Percentiles rank a stretch among this genome's conserved stretches.
Evolutionary conservation across 1,140 invertebrate species (phyloP).

Genomic region (Nymphalis io): DNA sequence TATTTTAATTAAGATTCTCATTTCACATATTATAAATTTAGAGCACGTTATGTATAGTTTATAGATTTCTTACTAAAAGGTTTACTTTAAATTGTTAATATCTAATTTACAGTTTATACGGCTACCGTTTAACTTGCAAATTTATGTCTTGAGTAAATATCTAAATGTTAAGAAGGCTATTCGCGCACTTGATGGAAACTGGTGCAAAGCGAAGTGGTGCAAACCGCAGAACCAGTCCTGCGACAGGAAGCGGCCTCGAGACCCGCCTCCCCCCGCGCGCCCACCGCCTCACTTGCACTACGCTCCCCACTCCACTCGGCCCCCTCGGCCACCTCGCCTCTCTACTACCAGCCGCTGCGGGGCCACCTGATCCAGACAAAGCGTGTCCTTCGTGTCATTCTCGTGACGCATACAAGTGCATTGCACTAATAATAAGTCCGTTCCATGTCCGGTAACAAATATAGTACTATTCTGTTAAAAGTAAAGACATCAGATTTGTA

Average conservation of each 20-base stretch:
- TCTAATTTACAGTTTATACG: not conserved
- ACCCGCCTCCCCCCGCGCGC: slow-evolving; percentile 39
- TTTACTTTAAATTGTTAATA: not conserved
- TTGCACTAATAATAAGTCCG: slow-evolving; percentile 73
- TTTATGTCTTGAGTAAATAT: slow-evolving; percentile 51
- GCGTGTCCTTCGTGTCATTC: slow-evolving; percentile 69
- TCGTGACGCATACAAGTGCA: slow-evolving; percentile 75
- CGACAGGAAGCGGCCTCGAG: slow-evolving; percentile 76
- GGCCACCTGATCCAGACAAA: slow-evolving; percentile 77
- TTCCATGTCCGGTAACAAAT: slow-evolving; percentile 68
- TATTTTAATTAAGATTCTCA: slow-evolving; percentile 4
- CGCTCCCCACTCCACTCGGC: slow-evolving; percentile 29
- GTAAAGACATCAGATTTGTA: slow-evolving; percentile 3
- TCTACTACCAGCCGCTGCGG: slow-evolving; percentile 40
- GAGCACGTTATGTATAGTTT: not conserved
- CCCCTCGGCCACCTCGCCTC: slow-evolving; percentile 33
- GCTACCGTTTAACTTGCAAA: slow-evolving; percentile 43
- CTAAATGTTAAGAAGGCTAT: slow-evolving; percentile 67
- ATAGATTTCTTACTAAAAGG: not conserved
- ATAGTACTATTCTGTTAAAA: slow-evolving; percentile 18
- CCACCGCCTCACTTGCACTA: slow-evolving; percentile 22
- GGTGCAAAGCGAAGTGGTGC: slow-evolving; percentile 75
- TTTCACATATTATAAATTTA: slow-evolving; percentile 1
- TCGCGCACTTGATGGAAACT: slow-evolving; percentile 70
- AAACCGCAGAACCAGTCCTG: slow-evolving; percentile 75